A percentile compares a stretch with the other conserved stretches of the same genome.
phyloP scores from a whole-genome alignment of 2,888 invertebrate species.

The Chrysotoxum bicinctum region DNA sequence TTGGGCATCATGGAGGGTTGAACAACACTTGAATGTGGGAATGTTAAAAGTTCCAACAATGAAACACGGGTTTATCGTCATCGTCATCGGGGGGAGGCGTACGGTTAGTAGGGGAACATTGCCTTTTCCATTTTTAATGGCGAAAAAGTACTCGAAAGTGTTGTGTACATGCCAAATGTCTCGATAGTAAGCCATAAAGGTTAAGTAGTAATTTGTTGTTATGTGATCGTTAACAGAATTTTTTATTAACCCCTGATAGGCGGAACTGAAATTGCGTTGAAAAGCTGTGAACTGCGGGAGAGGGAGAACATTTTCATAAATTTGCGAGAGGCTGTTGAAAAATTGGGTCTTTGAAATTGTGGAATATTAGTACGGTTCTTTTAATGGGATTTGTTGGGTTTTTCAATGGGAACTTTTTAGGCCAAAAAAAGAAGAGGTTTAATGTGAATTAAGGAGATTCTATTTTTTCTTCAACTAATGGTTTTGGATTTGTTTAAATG shows the following conservation, averaged over 20 bases:
- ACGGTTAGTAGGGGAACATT: background rate
- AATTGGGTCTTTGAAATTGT: background rate
- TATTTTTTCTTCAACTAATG: background rate
- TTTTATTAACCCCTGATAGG: slow-evolving; percentile 49
- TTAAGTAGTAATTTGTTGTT: slow-evolving; percentile 71
- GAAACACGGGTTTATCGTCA: slow-evolving; percentile 1
- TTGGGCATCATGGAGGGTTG: slow-evolving; percentile 7
- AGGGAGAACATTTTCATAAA: slow-evolving; percentile 25
- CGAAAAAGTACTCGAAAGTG: slow-evolving; percentile 32
- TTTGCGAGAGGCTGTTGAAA: background rate
- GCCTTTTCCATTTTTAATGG: slow-evolving; percentile 39
- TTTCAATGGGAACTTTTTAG: background rate
- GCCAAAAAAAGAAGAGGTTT: background rate
- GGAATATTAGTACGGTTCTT: background rate
- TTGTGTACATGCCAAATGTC: slow-evolving; percentile 53
- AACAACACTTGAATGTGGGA: slow-evolving; percentile 15
- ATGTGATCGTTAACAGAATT: slow-evolving; percentile 66
- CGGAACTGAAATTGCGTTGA: background rate
- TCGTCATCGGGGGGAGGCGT: too few relatives aligned
- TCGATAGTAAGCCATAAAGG: slow-evolving; percentile 68
- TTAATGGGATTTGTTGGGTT: slow-evolving; percentile 27
- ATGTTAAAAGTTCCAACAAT: slow-evolving; percentile 23
- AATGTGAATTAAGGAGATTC: background rate
- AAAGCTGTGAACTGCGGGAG: background rate
- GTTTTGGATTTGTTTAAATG: background rate